Evolutionary conservation across 2,888 invertebrate genomes (phyloP), one percentile per base, ranked within the genome.

Genomic region (Julus scanicus): DNA sequence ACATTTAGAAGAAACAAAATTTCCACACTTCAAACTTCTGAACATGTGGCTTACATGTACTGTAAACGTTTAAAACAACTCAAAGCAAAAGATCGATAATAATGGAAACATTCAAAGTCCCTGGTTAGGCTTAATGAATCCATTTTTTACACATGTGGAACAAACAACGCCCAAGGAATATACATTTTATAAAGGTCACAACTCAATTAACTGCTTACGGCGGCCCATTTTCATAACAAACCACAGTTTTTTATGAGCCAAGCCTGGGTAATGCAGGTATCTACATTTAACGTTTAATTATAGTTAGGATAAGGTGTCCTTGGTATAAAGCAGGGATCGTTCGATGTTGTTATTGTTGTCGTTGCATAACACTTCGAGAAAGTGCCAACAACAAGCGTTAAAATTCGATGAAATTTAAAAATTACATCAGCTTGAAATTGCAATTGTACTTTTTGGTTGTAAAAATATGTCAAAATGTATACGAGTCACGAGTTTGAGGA

Each of bases 141-240:
- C 20, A 63, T 8, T 71, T 71, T 71, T 71, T 71, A 11, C 11
- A 29, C 71, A 29, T 71, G 20, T 71, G 71, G 71, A 29, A 71
- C 71, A 29, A 71, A 71, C 71, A 71, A 71, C 71, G 71, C 71
- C 71, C 71, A 71, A 71, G 71, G 71, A 71, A 71, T 71, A 71
- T 29, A 29, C 29, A 71, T 9, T 29, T 71, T 71, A 71, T 71
- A 71, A 71, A 71, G 71, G 71, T 71, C 29, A 44, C 44, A 71
- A 71, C 20, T 29, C 29, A 71, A 71, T 71, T 63, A 63, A 63
- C n/a, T 71, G n/a, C 71, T 71, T 71, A 71, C 20, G 71, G 71
- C 71, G 71, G 20, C 71, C 71, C 71, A 71, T 71, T 71, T 63
- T 71, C 71, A n/a, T 71, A 71, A 29, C 71, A 17, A 29, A 29